Base-by-base conservation (phyloP, 2,888 invertebrate genomes). In the Leucophenga montana region DNA sequence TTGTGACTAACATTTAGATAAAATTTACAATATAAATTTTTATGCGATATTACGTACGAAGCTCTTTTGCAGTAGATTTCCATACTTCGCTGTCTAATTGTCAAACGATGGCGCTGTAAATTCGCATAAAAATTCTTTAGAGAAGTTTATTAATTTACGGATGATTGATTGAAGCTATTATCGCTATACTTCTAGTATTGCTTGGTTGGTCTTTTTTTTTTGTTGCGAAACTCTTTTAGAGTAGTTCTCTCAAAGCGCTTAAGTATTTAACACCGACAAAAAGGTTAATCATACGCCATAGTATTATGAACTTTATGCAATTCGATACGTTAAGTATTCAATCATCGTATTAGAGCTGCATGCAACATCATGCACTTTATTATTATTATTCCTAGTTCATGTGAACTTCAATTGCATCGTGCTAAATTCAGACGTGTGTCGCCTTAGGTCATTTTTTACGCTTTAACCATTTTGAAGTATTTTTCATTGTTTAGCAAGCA, bases 371-470 rank as follows among this genome's bases (percentile, higher is more conserved):
- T 57, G 22, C 18, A 14, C 13, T 57, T 27, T n/a, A n/a, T 56
- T 22, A 27, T 27, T 56, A 27, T 22, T 56, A 22, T 20, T 20
- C 56, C 70, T 83, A 27, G 27, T 27, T 27, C 27, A 27, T 27
- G 27, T 27, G 27, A 27, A 27, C 27, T 27, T 27, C 4, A 4
- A 79, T 77, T 77, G 84, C 80, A 79, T 86, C 85, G 85, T 86
- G 86, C 77, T 81, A 76, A 80, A 82, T 77, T 77, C 71, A 80
- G 83, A 83, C 83, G 83, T 80, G 80, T 80, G 80, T 82, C 77
- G 78, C 86, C 79, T 71, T 71, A 77, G 83, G 85, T 80, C 75
- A 74, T 78, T 77, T 81, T 77, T 76, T 78, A 70, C 73, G 66
- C 4, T 46, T 67, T 46, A 31, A n/a, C 62, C 31, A 33, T 69